Evolutionary conservation across 2,797 vertebrate genomes (phyloP).

Genomic region (Syncerus caffer): DNA sequence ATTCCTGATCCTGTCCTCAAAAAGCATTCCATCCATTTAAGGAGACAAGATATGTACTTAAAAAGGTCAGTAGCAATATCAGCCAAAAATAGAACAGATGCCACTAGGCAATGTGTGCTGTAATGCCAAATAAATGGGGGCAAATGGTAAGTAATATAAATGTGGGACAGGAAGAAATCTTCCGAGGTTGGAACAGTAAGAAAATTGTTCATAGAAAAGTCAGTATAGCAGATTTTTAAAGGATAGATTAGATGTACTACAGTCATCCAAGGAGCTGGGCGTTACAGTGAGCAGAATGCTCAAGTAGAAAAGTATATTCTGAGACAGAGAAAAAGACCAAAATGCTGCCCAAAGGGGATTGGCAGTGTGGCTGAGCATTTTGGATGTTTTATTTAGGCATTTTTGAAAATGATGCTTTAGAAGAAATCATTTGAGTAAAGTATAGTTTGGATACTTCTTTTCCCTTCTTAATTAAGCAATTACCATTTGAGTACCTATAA

Average conservation of each 20-base stretch:
- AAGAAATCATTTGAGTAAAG: not conserved
- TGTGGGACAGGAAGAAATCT: not conserved
- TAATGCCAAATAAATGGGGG: slow-evolving; percentile 47
- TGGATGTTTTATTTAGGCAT: not conserved
- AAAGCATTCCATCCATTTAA: slow-evolving; percentile 68
- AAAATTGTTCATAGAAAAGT: not conserved
- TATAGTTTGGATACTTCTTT: not conserved
- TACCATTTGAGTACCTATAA: not conserved
- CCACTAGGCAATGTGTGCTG: slow-evolving; percentile 55
- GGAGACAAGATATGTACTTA: slow-evolving; percentile 58
- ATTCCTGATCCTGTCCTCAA: slow-evolving; percentile 72
- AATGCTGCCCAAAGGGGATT: not conserved
- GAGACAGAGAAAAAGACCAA: not conserved
- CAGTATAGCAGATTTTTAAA: not conserved
- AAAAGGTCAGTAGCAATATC: slow-evolving; percentile 67
- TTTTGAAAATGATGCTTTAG: not conserved
- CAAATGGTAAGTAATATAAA: slow-evolving; percentile 56
- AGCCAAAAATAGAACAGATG: slow-evolving; percentile 74
- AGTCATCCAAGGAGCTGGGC: not conserved
- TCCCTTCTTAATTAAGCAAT: not conserved
- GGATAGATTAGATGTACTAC: not conserved
- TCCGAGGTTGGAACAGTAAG: not conserved
- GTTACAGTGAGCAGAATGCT: not conserved
- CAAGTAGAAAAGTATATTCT: not conserved
- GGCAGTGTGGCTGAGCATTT: not conserved